Percentiles rank a stretch among this genome's conserved stretches.
Conservation (phyloP, 1,140 invertebrate genomes). For the Trichoplusia ni region DNA sequence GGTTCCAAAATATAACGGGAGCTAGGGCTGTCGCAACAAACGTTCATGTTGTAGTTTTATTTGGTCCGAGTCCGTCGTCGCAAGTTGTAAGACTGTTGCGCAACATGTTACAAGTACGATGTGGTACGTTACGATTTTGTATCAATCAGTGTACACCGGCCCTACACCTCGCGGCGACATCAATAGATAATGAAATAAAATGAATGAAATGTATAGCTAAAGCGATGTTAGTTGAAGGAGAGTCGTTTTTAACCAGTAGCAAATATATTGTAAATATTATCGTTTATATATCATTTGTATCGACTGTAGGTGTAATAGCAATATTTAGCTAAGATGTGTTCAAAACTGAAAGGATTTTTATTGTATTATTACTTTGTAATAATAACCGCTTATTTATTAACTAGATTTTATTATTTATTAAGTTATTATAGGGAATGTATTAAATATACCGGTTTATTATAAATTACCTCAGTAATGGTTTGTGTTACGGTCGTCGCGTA, state of each 20-base stretch:
- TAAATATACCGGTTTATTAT: slow-evolving; percentile 30
- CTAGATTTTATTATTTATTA: slow-evolving; percentile 59
- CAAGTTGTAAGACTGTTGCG: background rate
- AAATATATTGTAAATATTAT: slow-evolving; percentile 73
- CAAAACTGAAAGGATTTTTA: slow-evolving; percentile 63
- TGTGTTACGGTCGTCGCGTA: slow-evolving; percentile 29
- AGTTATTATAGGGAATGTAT: slow-evolving; percentile 37
- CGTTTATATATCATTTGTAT: slow-evolving; percentile 72
- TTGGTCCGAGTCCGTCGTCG: background rate
- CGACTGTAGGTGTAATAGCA: slow-evolving; percentile 59
- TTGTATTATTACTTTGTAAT: slow-evolving; percentile 52
- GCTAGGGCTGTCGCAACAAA: background rate
- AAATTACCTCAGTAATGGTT: slow-evolving; percentile 30
- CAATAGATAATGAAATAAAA: slow-evolving; percentile 54
- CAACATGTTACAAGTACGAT: too few relatives aligned
- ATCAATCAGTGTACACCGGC: background rate
- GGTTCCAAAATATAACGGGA: background rate
- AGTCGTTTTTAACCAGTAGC: slow-evolving; percentile 63
- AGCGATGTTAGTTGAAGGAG: slow-evolving; percentile 55
- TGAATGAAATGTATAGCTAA: slow-evolving; percentile 70
- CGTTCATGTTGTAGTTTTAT: slow-evolving; percentile 16
- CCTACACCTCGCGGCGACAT: slow-evolving; percentile 27
- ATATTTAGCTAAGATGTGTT: slow-evolving; percentile 78
- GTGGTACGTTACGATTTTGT: too few relatives aligned
- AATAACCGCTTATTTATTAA: slow-evolving; percentile 68